Base-by-base conservation (phyloP, 2,113 vertebrate species). In the Budorcas taxicolor region DNA sequence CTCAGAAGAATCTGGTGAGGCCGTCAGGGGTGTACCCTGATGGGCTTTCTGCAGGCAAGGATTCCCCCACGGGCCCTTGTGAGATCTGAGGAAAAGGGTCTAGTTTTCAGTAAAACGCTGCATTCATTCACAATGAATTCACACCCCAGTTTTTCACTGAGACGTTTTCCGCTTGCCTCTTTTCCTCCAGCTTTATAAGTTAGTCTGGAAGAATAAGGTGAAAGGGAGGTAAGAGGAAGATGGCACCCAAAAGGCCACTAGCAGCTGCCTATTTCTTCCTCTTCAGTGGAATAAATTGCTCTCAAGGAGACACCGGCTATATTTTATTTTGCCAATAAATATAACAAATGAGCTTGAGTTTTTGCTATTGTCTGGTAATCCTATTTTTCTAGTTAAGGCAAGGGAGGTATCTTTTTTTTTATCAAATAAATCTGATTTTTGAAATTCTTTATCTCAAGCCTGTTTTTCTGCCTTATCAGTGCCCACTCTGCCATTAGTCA, bases 301-400 rank as follows among this genome's bases (percentile, higher is more conserved):
- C 52, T 45, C 58, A 36, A 29, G 2, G 21, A 64, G 88, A 90
- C 71, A 83, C 47, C 0, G 0, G 55, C 60, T 78, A 0, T 76
- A 82, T 92, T 96, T 95, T 85, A 81, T 57, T 74, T 92, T 92
- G 53, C 60, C 81, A 92, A 84, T 93, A 96, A 94, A 67, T 78
- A n/a, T 23, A 90, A 92, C 50, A 81, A 78, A 78, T 29, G n/a
- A 83, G 29, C 33, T 60, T 60, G 45, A 43, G 3, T 19, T 89
- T 94, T 62, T 74, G 36, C 64, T 74, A 43, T 89, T 81, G 12
- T 87, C 76, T 53, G 58, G 29, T 43, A 3, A 4, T 5, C 10
- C 53, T 52, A 23, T 45, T 76, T 93, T 60, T 93, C 55, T 62
- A 43, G 16, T 25, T 87, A 50, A 40, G 83, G 53, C 53, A 50